Conservation (phyloP, 2,797 vertebrate species). For the Anguilla marmorata region DNA sequence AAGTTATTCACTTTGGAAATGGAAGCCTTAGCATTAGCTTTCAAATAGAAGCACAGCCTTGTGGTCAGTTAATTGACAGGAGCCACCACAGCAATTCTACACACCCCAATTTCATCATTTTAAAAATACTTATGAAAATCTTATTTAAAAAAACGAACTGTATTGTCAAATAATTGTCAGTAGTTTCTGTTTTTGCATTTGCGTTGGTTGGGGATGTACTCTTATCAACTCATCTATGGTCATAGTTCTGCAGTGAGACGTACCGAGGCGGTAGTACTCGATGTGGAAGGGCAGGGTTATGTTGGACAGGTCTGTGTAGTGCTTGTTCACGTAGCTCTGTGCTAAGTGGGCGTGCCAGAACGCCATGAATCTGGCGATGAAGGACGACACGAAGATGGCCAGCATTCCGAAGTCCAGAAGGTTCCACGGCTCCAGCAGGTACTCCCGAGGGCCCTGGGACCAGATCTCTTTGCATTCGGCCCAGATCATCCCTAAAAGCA, state of each 20-base stretch:
- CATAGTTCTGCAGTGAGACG: slow-evolving; percentile 55
- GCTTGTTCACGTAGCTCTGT: slow-evolving; percentile 81
- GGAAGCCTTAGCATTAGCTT: background rate
- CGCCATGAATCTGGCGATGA: slow-evolving; percentile 92
- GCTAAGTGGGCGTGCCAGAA: slow-evolving; percentile 87
- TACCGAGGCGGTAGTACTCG: slow-evolving; percentile 89
- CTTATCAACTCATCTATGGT: background rate
- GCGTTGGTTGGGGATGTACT: too few species aligned
- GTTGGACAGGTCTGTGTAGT: slow-evolving; percentile 80
- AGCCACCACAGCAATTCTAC: background rate
- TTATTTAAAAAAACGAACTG: background rate
- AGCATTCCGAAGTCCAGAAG: slow-evolving; percentile 98
- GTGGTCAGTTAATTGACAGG: background rate
- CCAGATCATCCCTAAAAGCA: slow-evolving; percentile 92
- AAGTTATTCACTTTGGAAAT: background rate
- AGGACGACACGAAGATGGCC: slow-evolving; percentile 94
- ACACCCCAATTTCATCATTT: background rate
- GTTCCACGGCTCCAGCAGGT: slow-evolving; percentile 95
- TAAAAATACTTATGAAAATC: background rate
- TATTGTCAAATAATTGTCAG: background rate
- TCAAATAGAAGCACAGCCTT: background rate
- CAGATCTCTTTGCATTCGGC: slow-evolving; percentile 98
- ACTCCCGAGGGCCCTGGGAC: slow-evolving; percentile 95
- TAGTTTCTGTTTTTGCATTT: slow-evolving; percentile 1
- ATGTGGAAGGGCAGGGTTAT: slow-evolving; percentile 82